Conservation (phyloP, 1,140 invertebrate species). For the Dolichoris vasculosae region DNA sequence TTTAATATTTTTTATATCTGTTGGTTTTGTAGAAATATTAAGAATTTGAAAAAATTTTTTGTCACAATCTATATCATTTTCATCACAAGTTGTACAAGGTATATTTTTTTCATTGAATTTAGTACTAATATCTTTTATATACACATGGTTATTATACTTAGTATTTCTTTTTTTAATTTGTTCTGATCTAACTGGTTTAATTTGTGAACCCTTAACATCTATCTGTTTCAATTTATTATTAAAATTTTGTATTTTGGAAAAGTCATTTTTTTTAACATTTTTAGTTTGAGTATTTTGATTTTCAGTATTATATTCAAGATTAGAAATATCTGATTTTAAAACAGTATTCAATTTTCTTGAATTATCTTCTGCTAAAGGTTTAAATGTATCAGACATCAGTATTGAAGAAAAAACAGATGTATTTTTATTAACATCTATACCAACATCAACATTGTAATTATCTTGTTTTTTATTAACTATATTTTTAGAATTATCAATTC, state of each 20-base stretch:
- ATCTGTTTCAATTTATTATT: neutral
- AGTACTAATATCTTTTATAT: neutral
- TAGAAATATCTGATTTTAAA: neutral
- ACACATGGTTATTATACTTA: neutral
- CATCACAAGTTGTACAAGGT: neutral
- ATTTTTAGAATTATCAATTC: neutral
- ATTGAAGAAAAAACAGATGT: neutral
- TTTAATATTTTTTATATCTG: neutral
- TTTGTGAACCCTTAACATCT: neutral
- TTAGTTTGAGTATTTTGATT: neutral
- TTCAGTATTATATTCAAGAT: neutral
- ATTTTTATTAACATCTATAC: neutral
- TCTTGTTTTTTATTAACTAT: neutral
- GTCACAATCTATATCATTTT: neutral
- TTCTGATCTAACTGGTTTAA: neutral
- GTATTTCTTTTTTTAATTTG: neutral
- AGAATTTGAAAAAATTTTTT: conserved; percentile 6
- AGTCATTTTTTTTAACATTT: neutral
- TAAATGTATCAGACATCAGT: neutral
- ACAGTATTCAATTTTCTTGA: neutral
- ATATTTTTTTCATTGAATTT: neutral
- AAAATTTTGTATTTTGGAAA: neutral
- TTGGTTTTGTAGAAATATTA: neutral
- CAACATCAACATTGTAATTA: neutral
- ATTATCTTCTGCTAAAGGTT: neutral